Evolutionary conservation across 2,888 invertebrate genomes (phyloP), one percentile per base, ranked within the genome.

Genomic region (Salpingus planirostris): DNA sequence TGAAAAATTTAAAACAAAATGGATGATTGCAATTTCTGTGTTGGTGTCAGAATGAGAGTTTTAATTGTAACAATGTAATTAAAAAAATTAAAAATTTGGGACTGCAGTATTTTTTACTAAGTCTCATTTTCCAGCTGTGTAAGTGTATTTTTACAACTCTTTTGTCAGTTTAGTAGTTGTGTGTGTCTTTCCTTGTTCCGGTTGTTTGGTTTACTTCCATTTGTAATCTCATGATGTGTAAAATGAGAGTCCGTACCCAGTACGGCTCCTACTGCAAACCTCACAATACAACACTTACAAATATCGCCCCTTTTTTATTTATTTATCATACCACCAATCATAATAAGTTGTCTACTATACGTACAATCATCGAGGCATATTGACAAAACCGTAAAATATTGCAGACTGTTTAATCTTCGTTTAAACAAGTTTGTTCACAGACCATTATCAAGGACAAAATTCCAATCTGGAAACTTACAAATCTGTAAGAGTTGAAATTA

Each of bases 21-120:
- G 54, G 49, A 49, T 55, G 59, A 50, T 52, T 57, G 57, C 50
- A 57, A 56, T 57, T 57, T 59, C 57, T 58, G 53, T 57, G 54
- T 60, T 53, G 60, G 58, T 61, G 61, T 62, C 55, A 60, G 60
- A 59, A 57, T 58, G 58, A 54, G 55, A 57, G 55, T 56, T 55
- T 57, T 57, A 56, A 57, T 55, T 58, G 55, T 60, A 59, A 52
- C 44, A 49, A 48, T 47, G 52, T 49, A 52, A 51, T 49, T 44
- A 49, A 53, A 49, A 49, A 53, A 51, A 54, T 49, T 38, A 35
- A 47, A 51, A 50, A 49, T 48, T 49, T 49, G 49, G 49, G 49
- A 53, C 51, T 48, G 50, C 46, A 54, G 54, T 55, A 55, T 52
- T 54, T 54, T 50, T 47, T 39, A 47, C 46, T 38, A 42, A 43